Evolutionary conservation across 2,888 invertebrate species (phyloP).

Genomic region (Flexamia atlantica): DNA sequence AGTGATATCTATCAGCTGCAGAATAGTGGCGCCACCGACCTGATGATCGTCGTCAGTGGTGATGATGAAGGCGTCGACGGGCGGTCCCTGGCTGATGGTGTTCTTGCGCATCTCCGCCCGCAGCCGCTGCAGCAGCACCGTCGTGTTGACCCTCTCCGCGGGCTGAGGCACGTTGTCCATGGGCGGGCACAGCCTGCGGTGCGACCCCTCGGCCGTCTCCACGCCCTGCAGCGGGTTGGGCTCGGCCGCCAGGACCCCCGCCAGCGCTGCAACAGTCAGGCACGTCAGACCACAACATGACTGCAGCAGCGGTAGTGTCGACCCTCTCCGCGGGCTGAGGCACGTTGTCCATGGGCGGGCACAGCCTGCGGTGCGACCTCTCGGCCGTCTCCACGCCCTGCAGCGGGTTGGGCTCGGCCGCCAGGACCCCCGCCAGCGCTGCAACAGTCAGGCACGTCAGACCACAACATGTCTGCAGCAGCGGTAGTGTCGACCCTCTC

Average conservation of each 20-base stretch:
- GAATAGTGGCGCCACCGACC: conserved; percentile 77
- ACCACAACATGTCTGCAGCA: conserved; percentile 73
- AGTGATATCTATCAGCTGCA: too few relatives aligned
- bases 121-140: conserved; percentile 71
- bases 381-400: conserved; percentile 54
- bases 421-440: not conserved
- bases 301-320: conserved; percentile 69
- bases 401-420: conserved; percentile 43
- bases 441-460: conserved; percentile 74
- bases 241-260: not conserved
- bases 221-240: conserved; percentile 42
- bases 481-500: conserved; percentile 71
- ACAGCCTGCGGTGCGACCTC: conserved; percentile 65
- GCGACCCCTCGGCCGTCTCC: conserved; percentile 56
- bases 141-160: conserved; percentile 71
- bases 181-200: conserved; percentile 68
- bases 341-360: conserved; percentile 69
- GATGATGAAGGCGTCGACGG: conserved; percentile 85
- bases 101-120: conserved; percentile 76
- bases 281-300: conserved; percentile 76
- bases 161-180: conserved; percentile 69
- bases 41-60: conserved; percentile 90
- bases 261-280: conserved; percentile 49
- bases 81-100: conserved; percentile 74
- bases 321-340: conserved; percentile 71